Percentiles rank a stretch among this genome's conserved stretches.
Conservation (phyloP, 2,888 invertebrate species). For the Drosophila diplacantha region DNA sequence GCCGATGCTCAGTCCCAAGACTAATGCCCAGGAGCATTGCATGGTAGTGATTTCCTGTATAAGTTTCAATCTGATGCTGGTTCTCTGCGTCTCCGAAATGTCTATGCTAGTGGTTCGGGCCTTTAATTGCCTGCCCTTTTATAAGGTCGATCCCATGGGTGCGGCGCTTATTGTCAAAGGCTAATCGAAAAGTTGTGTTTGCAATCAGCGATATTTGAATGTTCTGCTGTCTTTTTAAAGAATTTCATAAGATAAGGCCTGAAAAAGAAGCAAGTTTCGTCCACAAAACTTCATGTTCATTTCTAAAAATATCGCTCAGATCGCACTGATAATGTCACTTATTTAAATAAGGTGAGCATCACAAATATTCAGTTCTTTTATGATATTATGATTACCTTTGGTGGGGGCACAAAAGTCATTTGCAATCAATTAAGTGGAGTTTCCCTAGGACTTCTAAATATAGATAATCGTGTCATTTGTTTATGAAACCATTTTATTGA, state of each 20-base stretch:
- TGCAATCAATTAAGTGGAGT: slow-evolving; percentile 1
- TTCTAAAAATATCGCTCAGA: slow-evolving; percentile 10
- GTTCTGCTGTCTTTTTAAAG: slow-evolving; percentile 4
- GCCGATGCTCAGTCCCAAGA: slow-evolving; percentile 17
- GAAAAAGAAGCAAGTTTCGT: slow-evolving; percentile 3
- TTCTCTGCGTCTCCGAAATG: slow-evolving; percentile 5
- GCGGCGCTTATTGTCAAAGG: slow-evolving; percentile 19
- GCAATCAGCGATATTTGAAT: slow-evolving; percentile 14
- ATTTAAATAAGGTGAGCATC: background rate
- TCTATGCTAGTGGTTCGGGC: slow-evolving; percentile 17
- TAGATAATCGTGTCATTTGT: slow-evolving; percentile 3
- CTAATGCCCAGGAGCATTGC: slow-evolving; percentile 51
- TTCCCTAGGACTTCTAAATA: background rate
- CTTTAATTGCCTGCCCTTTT: slow-evolving; percentile 16
- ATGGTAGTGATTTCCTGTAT: slow-evolving; percentile 30
- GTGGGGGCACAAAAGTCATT: background rate
- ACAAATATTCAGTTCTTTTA: background rate
- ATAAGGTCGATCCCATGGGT: slow-evolving; percentile 31
- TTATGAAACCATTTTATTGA: slow-evolving; percentile 5
- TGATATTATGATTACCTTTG: background rate
- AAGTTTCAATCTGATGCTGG: background rate
- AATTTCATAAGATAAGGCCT: slow-evolving; percentile 9
- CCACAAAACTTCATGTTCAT: slow-evolving; percentile 12
- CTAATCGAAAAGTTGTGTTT: slow-evolving; percentile 40
- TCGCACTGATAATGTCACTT: background rate